These are phyloP conservation scores for Drosophila erecta DNA, from an alignment of 1,140 invertebrate species.

Conservation along the genomic window DNA sequence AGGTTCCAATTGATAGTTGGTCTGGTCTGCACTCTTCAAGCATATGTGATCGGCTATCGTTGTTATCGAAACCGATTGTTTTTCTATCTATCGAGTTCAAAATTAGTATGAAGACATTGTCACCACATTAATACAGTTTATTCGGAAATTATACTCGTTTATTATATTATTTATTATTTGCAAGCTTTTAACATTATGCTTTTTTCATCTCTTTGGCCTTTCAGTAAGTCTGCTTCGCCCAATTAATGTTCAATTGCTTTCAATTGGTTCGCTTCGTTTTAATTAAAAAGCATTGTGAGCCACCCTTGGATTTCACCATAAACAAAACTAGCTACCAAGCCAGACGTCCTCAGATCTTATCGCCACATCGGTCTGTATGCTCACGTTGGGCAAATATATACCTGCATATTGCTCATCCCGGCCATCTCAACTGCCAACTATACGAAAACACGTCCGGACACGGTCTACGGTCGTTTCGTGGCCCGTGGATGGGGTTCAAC, in stretches of 20 bases:
- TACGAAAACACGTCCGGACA: conserved; percentile 35
- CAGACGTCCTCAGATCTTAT: conserved; percentile 59
- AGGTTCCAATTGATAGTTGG: too few relatives aligned
- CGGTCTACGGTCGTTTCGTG: conserved; percentile 17
- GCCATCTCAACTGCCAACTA: conserved; percentile 42
- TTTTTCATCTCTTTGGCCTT: neutral
- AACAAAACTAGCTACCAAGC: conserved; percentile 31
- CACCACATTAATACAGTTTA: too few relatives aligned
- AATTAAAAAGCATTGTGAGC: conserved; percentile 32
- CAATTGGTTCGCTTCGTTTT: conserved; percentile 39
- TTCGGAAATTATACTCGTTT: too few relatives aligned
- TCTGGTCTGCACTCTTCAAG: too few relatives aligned
- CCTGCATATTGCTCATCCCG: conserved; percentile 39
- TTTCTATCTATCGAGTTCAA: too few relatives aligned
- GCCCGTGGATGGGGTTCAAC: conserved; percentile 30
- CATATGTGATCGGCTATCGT: too few relatives aligned
- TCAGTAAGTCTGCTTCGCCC: neutral
- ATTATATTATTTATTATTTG: too few relatives aligned
- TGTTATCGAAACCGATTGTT: too few relatives aligned
- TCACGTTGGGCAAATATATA: conserved; percentile 75
- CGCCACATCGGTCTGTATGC: conserved; percentile 61
- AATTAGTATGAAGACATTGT: too few relatives aligned
- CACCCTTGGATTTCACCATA: conserved; percentile 38
- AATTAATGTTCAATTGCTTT: conserved; percentile 49
- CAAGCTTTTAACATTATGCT: neutral